Evolutionary conservation across 2,113 vertebrate species (phyloP).

Genomic region (Peucedramus taeniatus): DNA sequence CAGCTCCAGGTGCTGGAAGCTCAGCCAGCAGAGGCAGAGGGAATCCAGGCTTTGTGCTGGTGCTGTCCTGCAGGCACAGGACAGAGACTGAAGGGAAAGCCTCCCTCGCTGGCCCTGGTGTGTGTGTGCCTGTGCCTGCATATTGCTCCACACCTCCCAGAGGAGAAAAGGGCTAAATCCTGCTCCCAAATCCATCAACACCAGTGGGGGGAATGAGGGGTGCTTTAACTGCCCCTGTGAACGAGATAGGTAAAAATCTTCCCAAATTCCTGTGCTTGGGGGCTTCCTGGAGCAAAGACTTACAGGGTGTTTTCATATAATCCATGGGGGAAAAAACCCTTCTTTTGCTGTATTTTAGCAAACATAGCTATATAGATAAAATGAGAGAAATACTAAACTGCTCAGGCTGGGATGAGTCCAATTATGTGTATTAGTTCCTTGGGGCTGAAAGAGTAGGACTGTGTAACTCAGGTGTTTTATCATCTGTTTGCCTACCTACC

Average conservation of each 20-base stretch:
- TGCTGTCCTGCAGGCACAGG: background rate
- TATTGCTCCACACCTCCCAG: background rate
- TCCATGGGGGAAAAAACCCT: no score
- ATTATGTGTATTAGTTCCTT: background rate
- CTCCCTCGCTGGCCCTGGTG: rapidly evolving
- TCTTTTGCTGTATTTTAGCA: background rate
- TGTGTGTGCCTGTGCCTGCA: rapidly evolving
- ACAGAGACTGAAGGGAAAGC: rapidly evolving
- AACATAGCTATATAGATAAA: no score
- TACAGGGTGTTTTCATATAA: rapidly evolving
- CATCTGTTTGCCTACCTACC: background rate
- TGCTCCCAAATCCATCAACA: background rate
- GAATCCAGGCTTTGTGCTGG: rapidly evolving
- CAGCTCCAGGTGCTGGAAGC: background rate
- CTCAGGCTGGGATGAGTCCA: background rate
- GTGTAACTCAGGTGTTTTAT: background rate
- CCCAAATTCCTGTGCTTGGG: background rate
- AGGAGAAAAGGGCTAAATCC: no score
- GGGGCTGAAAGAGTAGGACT: background rate
- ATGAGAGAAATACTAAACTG: background rate
- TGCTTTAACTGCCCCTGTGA: background rate
- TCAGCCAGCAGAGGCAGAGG: background rate
- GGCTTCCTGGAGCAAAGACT: background rate
- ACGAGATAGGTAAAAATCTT: background rate
- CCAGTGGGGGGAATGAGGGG: rapidly evolving